Evolutionary conservation across 1,140 invertebrate species (phyloP), one percentile per base, ranked within the genome.

Genomic region (Galleria mellonella): DNA sequence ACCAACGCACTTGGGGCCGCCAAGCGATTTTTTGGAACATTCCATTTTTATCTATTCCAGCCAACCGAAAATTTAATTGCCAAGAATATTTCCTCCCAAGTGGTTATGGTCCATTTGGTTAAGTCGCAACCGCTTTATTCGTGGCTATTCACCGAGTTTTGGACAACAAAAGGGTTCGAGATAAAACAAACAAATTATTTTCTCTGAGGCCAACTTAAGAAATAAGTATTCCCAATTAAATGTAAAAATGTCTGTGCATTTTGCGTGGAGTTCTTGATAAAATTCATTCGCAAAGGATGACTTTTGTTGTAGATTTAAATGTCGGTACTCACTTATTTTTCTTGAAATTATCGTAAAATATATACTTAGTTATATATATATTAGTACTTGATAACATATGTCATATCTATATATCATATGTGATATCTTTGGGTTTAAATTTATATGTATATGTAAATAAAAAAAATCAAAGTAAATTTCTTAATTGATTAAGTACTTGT

Each of bases 111-210:
- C 63, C 60, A 71, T 71, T 79, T 70, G 50, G 56, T 67, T 60
- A 60, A 72, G 66, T 57, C 60, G 58, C 70, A 57, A 76, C 65
- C 61, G 68, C 60, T 73, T 76, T 67, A 72, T 72, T 67, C 55
- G 49, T 60, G 32, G 58, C 46, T 54, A 62, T 63, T 73, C 63
- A 43, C 33, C 47, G 52, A 71, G 57, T 57, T 63, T 60, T 43
- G 44, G 51, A 61, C 54, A 72, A 74, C 62, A 76, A 79, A 23
- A 72, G 61, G 64, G 62, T 63, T 59, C 55, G 45, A 69, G 65
- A 75, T 73, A 69, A 70, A 70, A 67, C 64, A 72, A 72, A 75
- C 66, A 74, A 75, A 74, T 74, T 63, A 55, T 62, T 61, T 54
- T 47, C 49, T 50, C 38, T 27, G 47, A 40, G 49, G 49, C 56